These are phyloP conservation scores for Actinia tenebrosa DNA, from an alignment of 64 coral and sea anemone genomes.

Conservation along the genomic window DNA sequence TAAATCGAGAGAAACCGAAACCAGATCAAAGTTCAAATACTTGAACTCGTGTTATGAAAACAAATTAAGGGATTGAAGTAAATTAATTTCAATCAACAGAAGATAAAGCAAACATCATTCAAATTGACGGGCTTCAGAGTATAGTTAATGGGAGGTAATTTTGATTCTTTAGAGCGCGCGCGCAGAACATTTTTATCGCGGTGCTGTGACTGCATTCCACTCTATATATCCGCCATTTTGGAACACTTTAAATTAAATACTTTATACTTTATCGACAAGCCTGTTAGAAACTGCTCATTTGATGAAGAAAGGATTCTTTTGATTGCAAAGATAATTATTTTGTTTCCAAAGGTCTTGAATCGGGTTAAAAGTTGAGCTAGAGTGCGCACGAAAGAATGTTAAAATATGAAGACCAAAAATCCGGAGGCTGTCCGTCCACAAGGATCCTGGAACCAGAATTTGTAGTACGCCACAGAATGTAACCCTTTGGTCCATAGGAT, in stretches of 20 bases:
- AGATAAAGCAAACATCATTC: background rate
- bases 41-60: background rate
- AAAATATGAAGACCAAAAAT: background rate
- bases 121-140: background rate
- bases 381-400: background rate
- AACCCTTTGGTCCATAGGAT: background rate
- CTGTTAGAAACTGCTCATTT: too few relatives aligned
- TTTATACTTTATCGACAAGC: too few relatives aligned
- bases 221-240: background rate
- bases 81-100: slow-evolving; percentile 12
- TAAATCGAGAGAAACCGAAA: background rate
- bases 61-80: slow-evolving; percentile 1
- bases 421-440: background rate
- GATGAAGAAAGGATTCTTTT: too few relatives aligned
- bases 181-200: background rate
- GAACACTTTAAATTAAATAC: background rate
- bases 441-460: background rate
- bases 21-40: background rate
- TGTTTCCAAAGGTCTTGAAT: too few relatives aligned
- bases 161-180: background rate
- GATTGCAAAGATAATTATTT: too few relatives aligned
- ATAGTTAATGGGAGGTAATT: background rate
- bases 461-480: background rate
- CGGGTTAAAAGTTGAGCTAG: background rate
- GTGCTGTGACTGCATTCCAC: background rate